A percentile compares a stretch with the other conserved stretches of the same genome.
phyloP scores from a whole-genome alignment of 1,140 invertebrate genomes.

The Papilio dardanus region DNA sequence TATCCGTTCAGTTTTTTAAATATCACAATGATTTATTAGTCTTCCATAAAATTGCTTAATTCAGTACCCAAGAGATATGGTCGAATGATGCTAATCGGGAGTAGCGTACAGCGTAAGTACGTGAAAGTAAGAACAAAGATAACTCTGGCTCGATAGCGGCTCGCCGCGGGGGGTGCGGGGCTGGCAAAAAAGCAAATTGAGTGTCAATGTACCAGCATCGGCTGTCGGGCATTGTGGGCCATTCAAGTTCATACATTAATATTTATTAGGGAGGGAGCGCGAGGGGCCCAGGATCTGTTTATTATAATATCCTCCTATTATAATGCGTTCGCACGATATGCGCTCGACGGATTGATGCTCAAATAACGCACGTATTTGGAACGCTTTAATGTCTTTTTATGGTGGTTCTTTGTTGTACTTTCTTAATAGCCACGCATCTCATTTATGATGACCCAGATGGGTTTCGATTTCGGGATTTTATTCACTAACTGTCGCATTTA shows the following conservation, averaged over 20 bases:
- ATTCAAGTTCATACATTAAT: constrained; percentile 79
- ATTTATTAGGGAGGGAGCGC: constrained; percentile 74
- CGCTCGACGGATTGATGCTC: constrained; percentile 60
- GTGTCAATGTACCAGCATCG: constrained; percentile 80
- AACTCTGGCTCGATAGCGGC: constrained; percentile 39
- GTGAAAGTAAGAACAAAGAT: constrained; percentile 47
- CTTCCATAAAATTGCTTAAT: not conserved
- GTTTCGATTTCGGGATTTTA: not conserved
- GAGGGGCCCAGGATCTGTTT: constrained; percentile 75
- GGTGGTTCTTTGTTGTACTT: constrained; percentile 19
- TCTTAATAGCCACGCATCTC: not conserved
- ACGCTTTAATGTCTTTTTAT: constrained; percentile 21
- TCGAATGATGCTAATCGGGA: constrained; percentile 42
- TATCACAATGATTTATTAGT: not conserved
- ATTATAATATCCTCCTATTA: constrained; percentile 81
- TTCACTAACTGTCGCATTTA: not conserved
- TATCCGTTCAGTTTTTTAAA: not conserved
- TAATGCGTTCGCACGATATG: constrained; percentile 78
- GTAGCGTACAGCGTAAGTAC: no score
- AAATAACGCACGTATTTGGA: constrained; percentile 15
- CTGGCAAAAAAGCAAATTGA: constrained; percentile 74
- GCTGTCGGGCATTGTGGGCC: constrained; percentile 59
- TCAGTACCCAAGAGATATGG: not conserved
- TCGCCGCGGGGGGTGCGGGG: no score
- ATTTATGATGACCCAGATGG: not conserved